Evolutionary conservation across 2,113 vertebrate genomes (phyloP).

Genomic region (Nesoenas mayeri): DNA sequence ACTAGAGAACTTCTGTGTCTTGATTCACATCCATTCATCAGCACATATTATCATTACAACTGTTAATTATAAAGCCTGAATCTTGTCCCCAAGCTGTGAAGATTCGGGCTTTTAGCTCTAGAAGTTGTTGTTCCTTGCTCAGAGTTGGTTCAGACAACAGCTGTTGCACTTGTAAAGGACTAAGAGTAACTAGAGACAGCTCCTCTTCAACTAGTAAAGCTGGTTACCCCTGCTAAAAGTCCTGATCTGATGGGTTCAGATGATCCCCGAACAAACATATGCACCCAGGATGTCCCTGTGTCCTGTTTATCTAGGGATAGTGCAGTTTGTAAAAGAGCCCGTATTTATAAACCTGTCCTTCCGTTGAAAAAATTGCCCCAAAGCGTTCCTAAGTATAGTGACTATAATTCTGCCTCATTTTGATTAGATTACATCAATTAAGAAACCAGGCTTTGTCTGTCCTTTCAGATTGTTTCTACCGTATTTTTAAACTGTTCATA

Average conservation of each 20-base stretch:
- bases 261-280: neutral
- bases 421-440: constrained; percentile 56
- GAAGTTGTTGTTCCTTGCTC: neutral
- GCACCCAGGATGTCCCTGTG: neutral
- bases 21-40: neutral
- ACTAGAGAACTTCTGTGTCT: neutral
- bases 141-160: constrained; percentile 8
- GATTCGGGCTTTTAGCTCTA: neutral
- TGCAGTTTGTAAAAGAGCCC: neutral
- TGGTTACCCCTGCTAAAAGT: neutral
- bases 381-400: constrained; percentile 16
- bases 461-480: constrained; percentile 18
- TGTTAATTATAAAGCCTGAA: neutral
- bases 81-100: neutral
- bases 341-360: constrained; percentile 8
- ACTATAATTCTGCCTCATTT: constrained; percentile 49
- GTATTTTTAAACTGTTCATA: constrained; percentile 30
- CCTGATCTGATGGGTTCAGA: neutral
- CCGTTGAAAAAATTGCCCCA: constrained; percentile 5
- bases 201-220: neutral
- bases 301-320: constrained; percentile 1
- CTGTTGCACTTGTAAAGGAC: neutral
- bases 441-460: constrained; percentile 47
- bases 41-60: neutral
- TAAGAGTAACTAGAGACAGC: neutral